Percentiles rank a stretch among this genome's conserved stretches.
phyloP scores from a whole-genome alignment of 2,797 vertebrate genomes.

The Poeciliopsis paucimaculata region DNA sequence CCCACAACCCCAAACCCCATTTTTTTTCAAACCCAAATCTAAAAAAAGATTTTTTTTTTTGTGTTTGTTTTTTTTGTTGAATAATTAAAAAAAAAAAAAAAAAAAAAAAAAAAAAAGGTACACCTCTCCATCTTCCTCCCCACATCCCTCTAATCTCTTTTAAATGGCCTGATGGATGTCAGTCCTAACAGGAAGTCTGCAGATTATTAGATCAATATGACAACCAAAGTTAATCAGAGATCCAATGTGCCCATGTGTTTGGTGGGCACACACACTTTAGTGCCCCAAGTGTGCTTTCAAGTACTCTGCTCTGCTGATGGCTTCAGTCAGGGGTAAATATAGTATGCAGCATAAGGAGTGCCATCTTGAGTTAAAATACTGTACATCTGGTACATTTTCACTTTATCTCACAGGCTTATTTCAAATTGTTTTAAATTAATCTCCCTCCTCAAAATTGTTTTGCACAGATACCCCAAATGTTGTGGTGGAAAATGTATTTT shows the following conservation, averaged over 20 bases:
- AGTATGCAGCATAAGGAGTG: neutral
- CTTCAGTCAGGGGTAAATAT: neutral
- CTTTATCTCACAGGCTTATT: neutral
- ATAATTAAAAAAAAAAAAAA: too few species aligned
- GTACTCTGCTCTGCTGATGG: neutral
- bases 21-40: too few species aligned
- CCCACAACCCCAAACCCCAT: too few species aligned
- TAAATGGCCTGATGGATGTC: conserved; percentile 17
- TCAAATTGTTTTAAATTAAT: neutral
- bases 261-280: neutral
- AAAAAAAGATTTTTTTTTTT: too few species aligned
- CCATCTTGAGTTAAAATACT: neutral
- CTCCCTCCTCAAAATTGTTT: neutral
- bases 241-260: neutral
- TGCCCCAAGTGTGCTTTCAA: neutral
- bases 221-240: neutral
- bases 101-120: conserved; percentile 60
- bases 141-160: conserved; percentile 51
- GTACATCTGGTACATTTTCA: neutral
- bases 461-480: neutral
- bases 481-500: neutral
- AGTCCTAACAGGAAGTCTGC: neutral
- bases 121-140: conserved; percentile 54
- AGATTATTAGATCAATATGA: neutral
- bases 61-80: too few species aligned